Evolutionary conservation across 1,140 invertebrate species (phyloP).

Genomic region (Nasonia vitripennis): DNA sequence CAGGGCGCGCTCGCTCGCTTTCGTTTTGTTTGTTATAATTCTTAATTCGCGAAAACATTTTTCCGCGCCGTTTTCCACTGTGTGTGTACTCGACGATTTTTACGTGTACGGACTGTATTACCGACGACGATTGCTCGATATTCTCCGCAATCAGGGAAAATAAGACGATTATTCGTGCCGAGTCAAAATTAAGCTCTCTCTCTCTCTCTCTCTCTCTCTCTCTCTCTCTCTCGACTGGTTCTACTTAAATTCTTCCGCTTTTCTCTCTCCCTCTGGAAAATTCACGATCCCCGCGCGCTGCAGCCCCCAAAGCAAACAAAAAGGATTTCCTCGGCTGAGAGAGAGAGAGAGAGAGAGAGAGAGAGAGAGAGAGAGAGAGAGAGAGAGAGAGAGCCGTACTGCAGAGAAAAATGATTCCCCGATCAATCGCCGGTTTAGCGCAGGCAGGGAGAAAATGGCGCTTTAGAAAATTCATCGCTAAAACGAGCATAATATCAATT

Average conservation of each 20-base stretch:
- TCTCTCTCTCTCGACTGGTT: no score
- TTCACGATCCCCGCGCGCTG: neutral
- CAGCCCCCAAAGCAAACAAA: neutral
- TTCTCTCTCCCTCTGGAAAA: neutral
- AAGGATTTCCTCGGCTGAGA: neutral
- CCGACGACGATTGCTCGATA: neutral
- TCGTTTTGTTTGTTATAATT: no score
- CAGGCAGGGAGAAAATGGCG: neutral
- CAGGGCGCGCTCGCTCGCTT: no score
- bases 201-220: no score
- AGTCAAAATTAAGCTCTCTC: neutral
- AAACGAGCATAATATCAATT: slow-evolving; percentile 39
- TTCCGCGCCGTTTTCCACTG: neutral
- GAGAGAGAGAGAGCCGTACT: neutral
- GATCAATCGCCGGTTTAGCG: neutral
- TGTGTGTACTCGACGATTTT: neutral
- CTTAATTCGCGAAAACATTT: neutral
- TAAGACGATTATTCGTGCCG: neutral
- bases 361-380: neutral
- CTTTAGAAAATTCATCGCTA: slow-evolving; percentile 28
- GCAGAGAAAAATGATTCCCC: neutral
- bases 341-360: neutral
- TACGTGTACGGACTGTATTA: no score
- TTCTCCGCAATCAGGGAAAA: neutral
- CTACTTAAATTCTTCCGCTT: neutral